Conservation (phyloP, 2,888 invertebrate species). For the Balanococcus diminutus region DNA sequence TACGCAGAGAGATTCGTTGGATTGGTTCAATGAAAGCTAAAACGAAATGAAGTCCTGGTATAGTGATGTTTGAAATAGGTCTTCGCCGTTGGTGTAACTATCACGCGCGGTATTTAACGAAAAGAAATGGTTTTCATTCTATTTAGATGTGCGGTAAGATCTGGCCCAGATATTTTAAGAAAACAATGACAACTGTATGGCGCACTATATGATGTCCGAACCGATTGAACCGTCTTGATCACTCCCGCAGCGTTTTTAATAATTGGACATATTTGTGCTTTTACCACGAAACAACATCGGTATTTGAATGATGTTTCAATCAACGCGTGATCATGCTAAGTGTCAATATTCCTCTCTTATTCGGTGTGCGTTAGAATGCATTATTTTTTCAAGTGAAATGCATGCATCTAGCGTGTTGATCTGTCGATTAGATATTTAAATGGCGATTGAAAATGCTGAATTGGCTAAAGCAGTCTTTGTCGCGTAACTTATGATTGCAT, state of each 20-base stretch:
- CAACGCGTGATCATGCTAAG: not conserved
- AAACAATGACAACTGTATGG: slow-evolving; percentile 30
- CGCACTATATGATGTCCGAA: slow-evolving; percentile 36
- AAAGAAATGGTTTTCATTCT: slow-evolving; percentile 38
- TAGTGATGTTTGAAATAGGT: slow-evolving; percentile 33
- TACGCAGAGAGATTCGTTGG: not conserved
- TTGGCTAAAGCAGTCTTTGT: not conserved
- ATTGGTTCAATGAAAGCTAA: slow-evolving; percentile 4
- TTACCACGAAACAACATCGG: not conserved
- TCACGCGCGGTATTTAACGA: slow-evolving; percentile 33
- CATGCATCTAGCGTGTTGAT: not conserved
- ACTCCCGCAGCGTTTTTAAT: slow-evolving; percentile 31
- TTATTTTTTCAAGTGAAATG: not conserved
- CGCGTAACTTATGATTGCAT: not conserved
- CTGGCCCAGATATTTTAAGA: slow-evolving; percentile 41
- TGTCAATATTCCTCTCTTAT: not conserved
- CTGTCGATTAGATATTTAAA: not conserved
- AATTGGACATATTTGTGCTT: slow-evolving; percentile 30
- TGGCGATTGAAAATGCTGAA: not conserved
- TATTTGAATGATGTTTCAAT: not conserved
- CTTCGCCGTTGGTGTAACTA: slow-evolving; percentile 32
- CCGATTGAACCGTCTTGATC: not conserved
- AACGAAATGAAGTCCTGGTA: slow-evolving; percentile 27
- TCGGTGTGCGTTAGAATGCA: not conserved
- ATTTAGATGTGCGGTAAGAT: slow-evolving; percentile 39